Evolutionary conservation across 2,113 vertebrate species (phyloP).

Genomic region (Tachycineta bicolor): DNA sequence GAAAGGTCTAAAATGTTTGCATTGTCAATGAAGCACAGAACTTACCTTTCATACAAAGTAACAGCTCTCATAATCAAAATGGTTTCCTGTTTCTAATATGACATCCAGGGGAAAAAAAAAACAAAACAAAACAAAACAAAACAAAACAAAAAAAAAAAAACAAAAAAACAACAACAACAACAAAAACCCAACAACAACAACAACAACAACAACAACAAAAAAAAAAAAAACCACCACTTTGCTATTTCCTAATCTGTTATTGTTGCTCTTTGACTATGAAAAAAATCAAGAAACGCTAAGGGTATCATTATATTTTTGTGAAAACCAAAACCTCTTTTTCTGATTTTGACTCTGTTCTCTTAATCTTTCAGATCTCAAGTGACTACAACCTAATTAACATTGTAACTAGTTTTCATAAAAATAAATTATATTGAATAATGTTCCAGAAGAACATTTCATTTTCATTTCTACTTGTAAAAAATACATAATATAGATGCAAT

Average conservation of each 20-base stretch:
- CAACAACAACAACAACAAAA: too few species aligned
- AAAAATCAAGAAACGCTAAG: background rate
- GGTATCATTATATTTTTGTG: slow-evolving; percentile 21
- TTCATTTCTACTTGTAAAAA: background rate
- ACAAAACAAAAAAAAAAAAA: background rate
- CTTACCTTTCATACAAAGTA: background rate
- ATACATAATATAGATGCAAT: background rate
- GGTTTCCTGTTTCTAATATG: background rate
- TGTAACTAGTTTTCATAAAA: background rate
- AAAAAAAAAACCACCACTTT: too few species aligned
- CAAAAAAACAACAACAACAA: too few species aligned
- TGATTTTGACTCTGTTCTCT: slow-evolving; percentile 9
- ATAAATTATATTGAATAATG: background rate
- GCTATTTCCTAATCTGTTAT: background rate
- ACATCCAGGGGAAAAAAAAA: background rate
- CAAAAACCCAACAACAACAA: too few species aligned
- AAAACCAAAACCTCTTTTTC: slow-evolving; percentile 2
- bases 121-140: background rate
- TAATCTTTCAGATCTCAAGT: background rate
- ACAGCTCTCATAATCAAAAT: background rate
- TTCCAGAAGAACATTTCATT: background rate
- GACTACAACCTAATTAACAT: background rate
- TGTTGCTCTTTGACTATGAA: background rate
- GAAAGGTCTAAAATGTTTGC: background rate
- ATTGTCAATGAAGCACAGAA: background rate